phyloP scores from a whole-genome alignment of 2,113 vertebrate genomes.

The Ptyas mucosa region DNA sequence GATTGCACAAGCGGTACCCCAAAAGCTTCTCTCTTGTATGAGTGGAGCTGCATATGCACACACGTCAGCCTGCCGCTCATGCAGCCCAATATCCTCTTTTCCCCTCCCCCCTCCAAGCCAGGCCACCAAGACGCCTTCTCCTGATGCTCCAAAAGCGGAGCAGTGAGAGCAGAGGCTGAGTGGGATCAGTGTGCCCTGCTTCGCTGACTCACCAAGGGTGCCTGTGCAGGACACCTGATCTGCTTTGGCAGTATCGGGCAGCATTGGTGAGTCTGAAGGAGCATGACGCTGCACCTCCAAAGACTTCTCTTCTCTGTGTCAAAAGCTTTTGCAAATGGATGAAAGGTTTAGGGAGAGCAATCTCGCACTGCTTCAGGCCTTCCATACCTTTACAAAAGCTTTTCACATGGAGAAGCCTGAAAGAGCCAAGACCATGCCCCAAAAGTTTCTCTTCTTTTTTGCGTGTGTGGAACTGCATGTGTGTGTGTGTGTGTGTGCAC shows the following conservation, averaged over 20 bases:
- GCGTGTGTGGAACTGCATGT: background rate
- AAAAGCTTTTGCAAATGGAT: background rate
- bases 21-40: background rate
- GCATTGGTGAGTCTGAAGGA: background rate
- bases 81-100: background rate
- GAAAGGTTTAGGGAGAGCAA: background rate
- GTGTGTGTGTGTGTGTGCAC: too few relatives aligned
- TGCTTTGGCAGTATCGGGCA: background rate
- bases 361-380: background rate
- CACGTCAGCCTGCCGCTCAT: background rate
- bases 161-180: background rate
- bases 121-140: background rate
- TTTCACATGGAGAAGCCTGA: background rate
- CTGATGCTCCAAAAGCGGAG: background rate
- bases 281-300: background rate
- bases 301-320: background rate
- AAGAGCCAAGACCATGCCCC: background rate
- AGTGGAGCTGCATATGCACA: background rate
- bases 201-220: background rate
- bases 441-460: background rate
- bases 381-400: background rate
- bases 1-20: background rate
- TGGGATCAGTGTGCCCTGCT: background rate
- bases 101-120: fast-evolving
- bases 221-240: background rate